Conservation (phyloP, 2,888 invertebrate genomes). For the Xylophagus ater region DNA sequence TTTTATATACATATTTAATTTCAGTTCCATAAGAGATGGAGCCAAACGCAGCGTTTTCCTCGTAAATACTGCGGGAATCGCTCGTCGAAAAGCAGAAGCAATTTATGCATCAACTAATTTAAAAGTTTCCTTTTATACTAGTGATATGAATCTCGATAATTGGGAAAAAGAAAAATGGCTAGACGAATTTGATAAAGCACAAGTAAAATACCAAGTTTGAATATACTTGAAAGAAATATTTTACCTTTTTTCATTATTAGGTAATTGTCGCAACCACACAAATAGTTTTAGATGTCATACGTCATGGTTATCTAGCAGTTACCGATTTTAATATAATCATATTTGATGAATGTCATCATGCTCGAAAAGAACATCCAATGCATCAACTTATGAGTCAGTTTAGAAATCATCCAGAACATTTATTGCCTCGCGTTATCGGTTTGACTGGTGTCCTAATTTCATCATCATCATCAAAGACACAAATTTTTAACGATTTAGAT, state of each 20-base stretch:
- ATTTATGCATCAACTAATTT: conserved; percentile 51
- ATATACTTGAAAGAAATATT: background rate
- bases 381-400: conserved; percentile 59
- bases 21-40: conserved; percentile 45
- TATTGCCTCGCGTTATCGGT: conserved; percentile 67
- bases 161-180: conserved; percentile 59
- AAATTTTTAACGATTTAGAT: conserved; percentile 45
- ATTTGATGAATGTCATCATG: conserved; percentile 93
- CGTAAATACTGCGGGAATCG: conserved; percentile 71
- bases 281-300: conserved; percentile 61
- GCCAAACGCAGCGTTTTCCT: conserved; percentile 69
- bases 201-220: conserved; percentile 40
- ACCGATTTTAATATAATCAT: conserved; percentile 66
- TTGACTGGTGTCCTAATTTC: conserved; percentile 81
- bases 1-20: conserved; percentile 7
- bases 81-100: conserved; percentile 62
- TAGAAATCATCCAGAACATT: conserved; percentile 32
- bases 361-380: conserved; percentile 72
- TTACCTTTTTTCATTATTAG: conserved; percentile 19
- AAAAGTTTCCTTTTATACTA: conserved; percentile 54
- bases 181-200: conserved; percentile 47
- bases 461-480: conserved; percentile 48
- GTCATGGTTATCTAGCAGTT: conserved; percentile 47
- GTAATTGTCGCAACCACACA: conserved; percentile 60
- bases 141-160: conserved; percentile 61